Conservation (phyloP, 2,797 vertebrate species). For the Psittacula echo region DNA sequence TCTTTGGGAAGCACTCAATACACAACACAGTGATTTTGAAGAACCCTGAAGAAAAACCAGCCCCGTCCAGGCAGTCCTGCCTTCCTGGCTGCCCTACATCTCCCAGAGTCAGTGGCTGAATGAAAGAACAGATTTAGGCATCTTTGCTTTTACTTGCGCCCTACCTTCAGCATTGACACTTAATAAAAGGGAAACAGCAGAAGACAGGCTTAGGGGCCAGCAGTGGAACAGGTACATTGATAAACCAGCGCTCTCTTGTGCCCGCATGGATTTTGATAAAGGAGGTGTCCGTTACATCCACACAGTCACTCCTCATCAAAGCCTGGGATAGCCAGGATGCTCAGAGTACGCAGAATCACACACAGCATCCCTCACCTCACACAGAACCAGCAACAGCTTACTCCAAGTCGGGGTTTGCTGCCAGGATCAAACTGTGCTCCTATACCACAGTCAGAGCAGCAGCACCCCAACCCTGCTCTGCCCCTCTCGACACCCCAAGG, state of each 20-base stretch:
- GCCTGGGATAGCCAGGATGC: fast-evolving
- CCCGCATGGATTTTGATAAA: fast-evolving
- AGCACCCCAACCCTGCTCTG: fast-evolving
- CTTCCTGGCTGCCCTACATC: neutral
- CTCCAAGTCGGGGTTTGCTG: neutral
- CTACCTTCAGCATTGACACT: neutral
- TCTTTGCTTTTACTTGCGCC: neutral
- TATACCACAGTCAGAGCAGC: neutral
- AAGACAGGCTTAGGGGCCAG: fast-evolving
- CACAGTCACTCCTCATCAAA: neutral
- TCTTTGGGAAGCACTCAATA: neutral
- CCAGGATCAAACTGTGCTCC: neutral
- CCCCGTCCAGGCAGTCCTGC: neutral
- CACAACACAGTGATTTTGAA: neutral
- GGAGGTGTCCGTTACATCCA: fast-evolving
- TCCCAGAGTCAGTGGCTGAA: neutral
- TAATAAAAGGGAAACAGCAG: neutral
- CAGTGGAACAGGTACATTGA: fast-evolving
- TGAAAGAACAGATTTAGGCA: neutral
- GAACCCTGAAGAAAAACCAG: neutral
- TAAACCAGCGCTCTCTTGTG: neutral
- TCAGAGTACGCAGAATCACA: fast-evolving
- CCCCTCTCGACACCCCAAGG: fast-evolving
- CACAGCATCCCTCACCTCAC: neutral
- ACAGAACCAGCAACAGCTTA: fast-evolving